These are phyloP conservation scores for Gryllus longicercus DNA, from an alignment of 2,888 invertebrate genomes.

Conservation along the genomic window DNA sequence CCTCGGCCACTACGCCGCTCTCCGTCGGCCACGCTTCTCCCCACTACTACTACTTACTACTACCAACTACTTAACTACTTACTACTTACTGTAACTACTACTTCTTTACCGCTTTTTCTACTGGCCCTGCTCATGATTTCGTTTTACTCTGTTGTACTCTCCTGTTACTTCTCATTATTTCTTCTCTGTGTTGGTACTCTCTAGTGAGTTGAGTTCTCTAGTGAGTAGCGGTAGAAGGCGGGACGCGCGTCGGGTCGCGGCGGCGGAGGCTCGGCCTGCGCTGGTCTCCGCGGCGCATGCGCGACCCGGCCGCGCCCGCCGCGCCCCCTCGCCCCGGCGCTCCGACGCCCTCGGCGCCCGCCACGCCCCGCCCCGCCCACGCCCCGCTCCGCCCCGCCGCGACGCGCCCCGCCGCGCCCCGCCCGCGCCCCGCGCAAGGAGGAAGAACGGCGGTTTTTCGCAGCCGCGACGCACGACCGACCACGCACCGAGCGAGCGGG, in stretches of 20 bases:
- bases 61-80: background rate
- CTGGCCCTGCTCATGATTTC: background rate
- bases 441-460: no score
- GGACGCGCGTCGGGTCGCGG: background rate
- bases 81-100: background rate
- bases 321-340: background rate
- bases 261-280: background rate
- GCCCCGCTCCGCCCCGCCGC: no score
- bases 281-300: background rate
- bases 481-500: no score
- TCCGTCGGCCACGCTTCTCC: background rate
- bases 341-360: background rate
- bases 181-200: slow-evolving; percentile 1
- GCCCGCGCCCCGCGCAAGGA: no score
- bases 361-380: no score
- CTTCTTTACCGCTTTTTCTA: slow-evolving; percentile 17
- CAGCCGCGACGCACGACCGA: no score
- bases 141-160: background rate
- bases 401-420: no score
- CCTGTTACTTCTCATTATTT: slow-evolving; percentile 7
- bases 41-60: background rate
- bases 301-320: background rate
- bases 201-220: slow-evolving; percentile 4
- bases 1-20: background rate
- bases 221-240: background rate